Conservation (phyloP, 2,888 invertebrate genomes). For the Xestia rhomboidea region DNA sequence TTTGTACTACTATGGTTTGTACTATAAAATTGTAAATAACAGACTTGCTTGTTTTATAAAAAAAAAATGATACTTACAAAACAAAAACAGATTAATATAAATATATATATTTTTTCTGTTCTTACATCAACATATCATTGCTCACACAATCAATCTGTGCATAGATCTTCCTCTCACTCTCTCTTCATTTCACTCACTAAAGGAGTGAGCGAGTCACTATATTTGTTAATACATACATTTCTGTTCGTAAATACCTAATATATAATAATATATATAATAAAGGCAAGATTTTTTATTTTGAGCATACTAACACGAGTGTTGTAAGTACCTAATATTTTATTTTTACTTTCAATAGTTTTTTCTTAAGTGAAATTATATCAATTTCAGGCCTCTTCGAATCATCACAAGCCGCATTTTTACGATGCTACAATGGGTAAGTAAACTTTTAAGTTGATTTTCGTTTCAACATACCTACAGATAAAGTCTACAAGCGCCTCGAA, state of each 20-base stretch:
- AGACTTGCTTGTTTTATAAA: not conserved
- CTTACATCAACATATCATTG: not conserved
- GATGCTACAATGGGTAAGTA: constrained; percentile 83
- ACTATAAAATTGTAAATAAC: not conserved
- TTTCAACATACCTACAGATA: too few relatives aligned
- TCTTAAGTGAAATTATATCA: not conserved
- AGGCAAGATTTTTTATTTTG: not conserved
- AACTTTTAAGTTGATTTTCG: not conserved
- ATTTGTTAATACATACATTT: not conserved
- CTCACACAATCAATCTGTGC: not conserved
- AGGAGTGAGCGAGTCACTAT: too few relatives aligned
- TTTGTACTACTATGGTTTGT: constrained; percentile 54
- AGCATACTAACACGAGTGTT: not conserved
- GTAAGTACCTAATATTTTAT: not conserved
- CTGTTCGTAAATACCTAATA: not conserved
- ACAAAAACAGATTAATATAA: not conserved
- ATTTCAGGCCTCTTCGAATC: constrained; percentile 70
- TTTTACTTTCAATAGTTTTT: not conserved
- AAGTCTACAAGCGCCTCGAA: not conserved
- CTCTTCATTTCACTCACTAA: not conserved
- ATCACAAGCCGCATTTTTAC: constrained; percentile 76
- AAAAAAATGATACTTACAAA: not conserved
- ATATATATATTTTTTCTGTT: not conserved
- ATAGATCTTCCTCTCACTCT: not conserved
- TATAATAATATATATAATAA: too few relatives aligned